Conservation (phyloP, 1,140 invertebrate genomes). For the Stegodyphus dumicola region DNA sequence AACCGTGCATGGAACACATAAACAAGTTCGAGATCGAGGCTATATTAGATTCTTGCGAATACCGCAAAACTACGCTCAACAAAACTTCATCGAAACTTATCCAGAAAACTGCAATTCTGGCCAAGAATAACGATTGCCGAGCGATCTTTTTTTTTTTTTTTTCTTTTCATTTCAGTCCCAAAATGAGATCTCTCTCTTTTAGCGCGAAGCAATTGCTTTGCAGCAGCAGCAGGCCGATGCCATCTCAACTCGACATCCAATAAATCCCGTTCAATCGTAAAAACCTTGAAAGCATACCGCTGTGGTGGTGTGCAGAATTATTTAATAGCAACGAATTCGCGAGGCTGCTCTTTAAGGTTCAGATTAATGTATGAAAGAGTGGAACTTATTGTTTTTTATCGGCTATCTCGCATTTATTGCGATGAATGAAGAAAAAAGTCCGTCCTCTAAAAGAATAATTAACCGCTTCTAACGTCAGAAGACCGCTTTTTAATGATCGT, state of each 20-base stretch:
- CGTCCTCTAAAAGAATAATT: background rate
- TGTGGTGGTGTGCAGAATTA: background rate
- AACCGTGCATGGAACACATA: background rate
- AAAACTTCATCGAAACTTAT: background rate
- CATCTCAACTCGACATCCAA: background rate
- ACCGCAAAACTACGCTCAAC: background rate
- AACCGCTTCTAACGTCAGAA: background rate
- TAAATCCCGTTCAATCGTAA: conserved; percentile 1
- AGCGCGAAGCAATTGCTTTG: background rate
- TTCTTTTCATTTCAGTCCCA: background rate
- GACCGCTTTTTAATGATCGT: too few species aligned
- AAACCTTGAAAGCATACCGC: background rate
- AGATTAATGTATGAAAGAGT: background rate
- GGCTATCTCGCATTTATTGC: background rate
- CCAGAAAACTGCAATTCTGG: background rate
- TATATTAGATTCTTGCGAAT: background rate
- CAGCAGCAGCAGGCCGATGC: background rate
- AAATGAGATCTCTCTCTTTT: background rate
- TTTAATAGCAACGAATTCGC: background rate
- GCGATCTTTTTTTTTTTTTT: background rate
- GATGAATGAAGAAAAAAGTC: background rate
- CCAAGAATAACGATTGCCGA: background rate
- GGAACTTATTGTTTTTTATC: background rate
- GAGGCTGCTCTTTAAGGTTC: background rate
- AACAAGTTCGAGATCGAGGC: background rate